Conservation (phyloP, 2,113 vertebrate genomes). For the Poecilia latipinna region DNA sequence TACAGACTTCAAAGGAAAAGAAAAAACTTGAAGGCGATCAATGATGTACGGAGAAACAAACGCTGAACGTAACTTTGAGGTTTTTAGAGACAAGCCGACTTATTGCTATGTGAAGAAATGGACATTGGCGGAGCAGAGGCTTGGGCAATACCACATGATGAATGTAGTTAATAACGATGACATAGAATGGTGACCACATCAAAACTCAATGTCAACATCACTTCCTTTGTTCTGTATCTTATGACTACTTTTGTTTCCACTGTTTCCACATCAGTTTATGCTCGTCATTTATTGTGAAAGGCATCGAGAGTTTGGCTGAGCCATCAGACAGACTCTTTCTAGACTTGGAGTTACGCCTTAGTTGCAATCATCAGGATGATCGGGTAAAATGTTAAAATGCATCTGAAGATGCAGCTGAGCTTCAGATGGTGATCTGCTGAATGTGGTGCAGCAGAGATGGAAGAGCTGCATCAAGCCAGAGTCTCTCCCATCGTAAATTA, state of each 20-base stretch:
- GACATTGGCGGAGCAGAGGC: not conserved
- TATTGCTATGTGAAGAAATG: not conserved
- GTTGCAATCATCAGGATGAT: not conserved
- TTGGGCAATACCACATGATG: conserved; percentile 11
- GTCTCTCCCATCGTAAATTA: conserved; percentile 68
- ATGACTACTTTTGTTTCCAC: not conserved
- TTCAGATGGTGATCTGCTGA: not conserved
- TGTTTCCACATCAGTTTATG: conserved; percentile 4
- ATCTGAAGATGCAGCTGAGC: not conserved
- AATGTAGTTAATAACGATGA: not conserved
- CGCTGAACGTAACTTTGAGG: too few species aligned
- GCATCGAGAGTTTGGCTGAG: not conserved
- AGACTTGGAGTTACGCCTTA: not conserved
- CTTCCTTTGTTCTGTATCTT: not conserved
- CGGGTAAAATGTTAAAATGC: conserved; percentile 31
- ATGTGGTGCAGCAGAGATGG: conserved; percentile 47
- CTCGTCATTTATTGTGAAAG: too few species aligned
- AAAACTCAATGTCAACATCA: not conserved
- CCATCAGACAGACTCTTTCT: not conserved
- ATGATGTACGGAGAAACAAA: too few species aligned
- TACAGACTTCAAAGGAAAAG: not conserved
- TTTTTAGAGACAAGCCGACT: not conserved
- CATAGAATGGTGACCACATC: not conserved
- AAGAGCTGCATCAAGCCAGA: conserved; percentile 49
- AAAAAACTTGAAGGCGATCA: not conserved